Evolutionary conservation across 64 coral and sea anemone genomes (phyloP), one percentile per base, ranked within the genome.

Genomic region (Pocillopora verrucosa): DNA sequence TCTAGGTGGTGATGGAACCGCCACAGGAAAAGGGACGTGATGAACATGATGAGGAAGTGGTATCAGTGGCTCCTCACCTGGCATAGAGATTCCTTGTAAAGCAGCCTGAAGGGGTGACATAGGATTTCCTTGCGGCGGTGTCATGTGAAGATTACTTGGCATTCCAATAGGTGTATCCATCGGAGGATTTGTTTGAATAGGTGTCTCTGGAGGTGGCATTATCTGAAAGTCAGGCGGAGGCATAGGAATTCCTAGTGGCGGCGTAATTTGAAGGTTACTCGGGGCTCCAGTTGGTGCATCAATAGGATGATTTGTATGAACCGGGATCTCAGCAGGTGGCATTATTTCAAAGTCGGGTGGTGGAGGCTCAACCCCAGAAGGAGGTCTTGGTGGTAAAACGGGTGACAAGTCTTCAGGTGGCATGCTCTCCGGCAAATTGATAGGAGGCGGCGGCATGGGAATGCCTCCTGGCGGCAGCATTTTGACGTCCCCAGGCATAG

Each of bases 11-110:
- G 64, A 22, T 37, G 78, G 83, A 64, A 98, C 84, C 0, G 93
- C 82, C 11, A 94, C 79, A 61, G 95, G 92, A 78, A 90, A 73
- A 56, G 93, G 93, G 10, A 89, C 74, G 14, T 72, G 76, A 14
- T 92, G 58, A 58, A 92, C 35, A 17, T 65, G 64, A 11, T n/a
- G 90, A 72, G 78, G 89, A 37, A 34, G 35, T 10, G 89, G 38
- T 25, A 82, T 67, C 25, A 36, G 62, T 45, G 69, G 24, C 20
- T 15, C 59, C 14, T 78, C 74, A 3, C 25, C 61, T 59, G 58
- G 58, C 56, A 56, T 68, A 26, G 89, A 57, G 35, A 82, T 74
- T 10, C 78, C 89, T 17, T 90, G 63, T 3, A 59, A 5, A 72
- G 56, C 65, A 57, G 57, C 17, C 9, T 34, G 22, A 36, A 37